These are phyloP conservation scores for Ianthella basta DNA, from an alignment of 37 sponge, comb jelly and placozoan species.

Conservation along the genomic window DNA sequence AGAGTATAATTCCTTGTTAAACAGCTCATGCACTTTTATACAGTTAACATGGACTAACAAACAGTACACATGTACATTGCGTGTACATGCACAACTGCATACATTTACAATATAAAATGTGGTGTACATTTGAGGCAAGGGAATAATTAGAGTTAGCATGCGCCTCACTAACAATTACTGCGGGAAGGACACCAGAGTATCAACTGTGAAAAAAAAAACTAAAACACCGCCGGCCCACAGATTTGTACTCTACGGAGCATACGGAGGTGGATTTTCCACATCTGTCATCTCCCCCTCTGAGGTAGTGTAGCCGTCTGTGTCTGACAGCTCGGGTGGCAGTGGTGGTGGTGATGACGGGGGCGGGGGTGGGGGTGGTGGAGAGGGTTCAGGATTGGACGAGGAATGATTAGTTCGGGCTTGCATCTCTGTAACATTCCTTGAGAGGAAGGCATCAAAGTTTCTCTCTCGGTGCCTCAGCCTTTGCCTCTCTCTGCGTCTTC, in stretches of 20 bases:
- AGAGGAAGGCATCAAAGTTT: background rate
- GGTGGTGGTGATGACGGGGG: background rate
- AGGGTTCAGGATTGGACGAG: background rate
- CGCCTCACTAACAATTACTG: background rate
- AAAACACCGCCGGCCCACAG: background rate
- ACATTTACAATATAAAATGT: too few relatives aligned
- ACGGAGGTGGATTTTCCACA: conserved; percentile 64
- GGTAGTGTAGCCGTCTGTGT: background rate
- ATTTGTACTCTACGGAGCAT: conserved; percentile 34
- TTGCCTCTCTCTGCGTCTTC: conserved; percentile 42
- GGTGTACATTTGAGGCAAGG: too few relatives aligned
- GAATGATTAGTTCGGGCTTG: background rate
- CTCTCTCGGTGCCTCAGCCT: conserved; percentile 9
- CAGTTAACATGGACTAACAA: too few relatives aligned
- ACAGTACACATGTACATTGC: too few relatives aligned
- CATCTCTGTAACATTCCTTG: conserved; percentile 2
- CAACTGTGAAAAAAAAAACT: conserved; percentile 11
- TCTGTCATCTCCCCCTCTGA: conserved; percentile 15
- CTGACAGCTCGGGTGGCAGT: background rate
- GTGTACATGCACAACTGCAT: too few relatives aligned
- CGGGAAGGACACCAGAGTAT: background rate
- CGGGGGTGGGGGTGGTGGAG: background rate
- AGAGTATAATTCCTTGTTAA: too few relatives aligned
- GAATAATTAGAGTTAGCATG: background rate
- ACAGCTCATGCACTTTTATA: too few relatives aligned